A percentile compares a stretch with the other conserved stretches of the same genome.
Conservation (phyloP, 1,140 invertebrate genomes). For the Zaprionus tsacasi region DNA sequence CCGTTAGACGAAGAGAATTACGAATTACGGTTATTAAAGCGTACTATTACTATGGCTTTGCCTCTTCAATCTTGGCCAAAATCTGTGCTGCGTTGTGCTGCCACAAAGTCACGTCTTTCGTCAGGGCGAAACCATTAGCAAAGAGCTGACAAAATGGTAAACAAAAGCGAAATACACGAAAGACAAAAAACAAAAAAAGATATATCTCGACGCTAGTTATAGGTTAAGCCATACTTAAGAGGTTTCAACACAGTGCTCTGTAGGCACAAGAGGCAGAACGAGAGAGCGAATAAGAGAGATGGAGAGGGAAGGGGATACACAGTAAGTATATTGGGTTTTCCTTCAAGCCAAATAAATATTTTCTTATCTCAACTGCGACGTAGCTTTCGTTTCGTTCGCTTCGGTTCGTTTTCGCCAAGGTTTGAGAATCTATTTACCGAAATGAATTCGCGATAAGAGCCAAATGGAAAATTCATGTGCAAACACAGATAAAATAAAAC, state of each 20-base stretch:
- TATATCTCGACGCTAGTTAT: constrained; percentile 9
- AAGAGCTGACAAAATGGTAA: constrained; percentile 51
- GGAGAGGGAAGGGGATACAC: background rate
- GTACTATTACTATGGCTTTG: constrained; percentile 44
- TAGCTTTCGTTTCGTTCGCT: constrained; percentile 16
- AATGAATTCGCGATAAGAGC: constrained; percentile 69
- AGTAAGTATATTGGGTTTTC: constrained; percentile 15
- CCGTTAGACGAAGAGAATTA: constrained; percentile 40
- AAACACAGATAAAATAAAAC: constrained; percentile 40
- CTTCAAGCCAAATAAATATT: constrained; percentile 20
- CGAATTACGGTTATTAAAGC: constrained; percentile 59
- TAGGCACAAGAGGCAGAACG: background rate
- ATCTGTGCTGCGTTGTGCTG: constrained; percentile 18
- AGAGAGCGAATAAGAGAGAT: background rate
- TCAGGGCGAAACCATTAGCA: constrained; percentile 46
- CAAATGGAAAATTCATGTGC: constrained; percentile 23
- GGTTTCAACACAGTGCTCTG: constrained; percentile 9
- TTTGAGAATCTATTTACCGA: constrained; percentile 49
- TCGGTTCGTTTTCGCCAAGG: background rate
- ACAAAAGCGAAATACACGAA: constrained; percentile 38
- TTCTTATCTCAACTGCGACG: constrained; percentile 45
- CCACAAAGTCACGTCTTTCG: constrained; percentile 53
- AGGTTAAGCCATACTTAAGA: constrained; percentile 37
- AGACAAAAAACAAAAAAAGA: constrained; percentile 26
- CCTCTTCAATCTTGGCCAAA: constrained; percentile 53